A percentile compares a stretch with the other conserved stretches of the same genome.
phyloP scores from a whole-genome alignment of 1,140 invertebrate species.

The Meteorus sp. region DNA sequence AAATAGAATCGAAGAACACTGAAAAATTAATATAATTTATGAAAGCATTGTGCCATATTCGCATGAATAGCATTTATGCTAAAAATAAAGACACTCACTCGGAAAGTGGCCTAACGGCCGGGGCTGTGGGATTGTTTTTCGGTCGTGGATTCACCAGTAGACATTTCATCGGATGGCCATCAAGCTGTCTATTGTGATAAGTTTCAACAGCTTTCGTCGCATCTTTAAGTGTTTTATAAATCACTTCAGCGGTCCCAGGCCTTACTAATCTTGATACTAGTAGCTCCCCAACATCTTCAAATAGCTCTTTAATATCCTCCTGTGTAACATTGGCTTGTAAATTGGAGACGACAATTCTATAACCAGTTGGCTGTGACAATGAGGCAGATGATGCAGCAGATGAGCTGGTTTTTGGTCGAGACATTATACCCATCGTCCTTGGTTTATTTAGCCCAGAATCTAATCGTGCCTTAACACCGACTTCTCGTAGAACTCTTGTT shows the following conservation, averaged over 20 bases:
- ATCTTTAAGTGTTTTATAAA: constrained; percentile 82
- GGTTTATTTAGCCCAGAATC: constrained; percentile 54
- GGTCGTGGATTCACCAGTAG: constrained; percentile 72
- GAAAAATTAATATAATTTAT: constrained; percentile 5
- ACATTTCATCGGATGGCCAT: constrained; percentile 84
- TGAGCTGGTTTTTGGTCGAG: constrained; percentile 56
- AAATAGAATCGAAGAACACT: neutral
- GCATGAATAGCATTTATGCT: neutral
- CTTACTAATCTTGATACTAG: constrained; percentile 81
- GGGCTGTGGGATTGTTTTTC: constrained; percentile 63
- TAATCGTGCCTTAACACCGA: constrained; percentile 57
- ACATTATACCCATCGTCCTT: constrained; percentile 58
- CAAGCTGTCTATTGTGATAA: constrained; percentile 88
- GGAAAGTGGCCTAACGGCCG: constrained; percentile 52
- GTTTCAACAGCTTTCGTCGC: constrained; percentile 86
- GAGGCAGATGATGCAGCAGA: constrained; percentile 31
- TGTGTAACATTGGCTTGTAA: constrained; percentile 82
- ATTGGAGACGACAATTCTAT: constrained; percentile 84
- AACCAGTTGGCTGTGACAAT: constrained; percentile 62
- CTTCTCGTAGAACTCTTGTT: constrained; percentile 43
- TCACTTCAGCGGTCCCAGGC: constrained; percentile 85
- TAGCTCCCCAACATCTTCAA: constrained; percentile 88
- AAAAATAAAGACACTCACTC: constrained; percentile 42
- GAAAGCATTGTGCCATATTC: constrained; percentile 6
- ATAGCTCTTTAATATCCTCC: constrained; percentile 90